phyloP scores from a whole-genome alignment of 1,140 invertebrate genomes.

The Aphidius ervi region DNA sequence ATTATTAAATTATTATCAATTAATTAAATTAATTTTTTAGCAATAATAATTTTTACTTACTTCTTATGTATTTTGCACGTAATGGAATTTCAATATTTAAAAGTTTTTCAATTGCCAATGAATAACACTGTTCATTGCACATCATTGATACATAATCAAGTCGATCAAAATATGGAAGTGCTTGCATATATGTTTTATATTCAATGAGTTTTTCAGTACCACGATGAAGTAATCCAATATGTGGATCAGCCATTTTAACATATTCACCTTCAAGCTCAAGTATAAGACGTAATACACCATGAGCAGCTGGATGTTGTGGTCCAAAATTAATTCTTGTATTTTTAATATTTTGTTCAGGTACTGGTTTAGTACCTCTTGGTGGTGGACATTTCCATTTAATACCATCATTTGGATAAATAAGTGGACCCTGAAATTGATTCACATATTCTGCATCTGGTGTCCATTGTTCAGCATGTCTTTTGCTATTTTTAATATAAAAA shows the following conservation, averaged over 20 bases:
- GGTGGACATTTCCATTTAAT: conserved; percentile 56
- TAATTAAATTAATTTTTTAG: not conserved
- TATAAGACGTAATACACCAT: conserved; percentile 92
- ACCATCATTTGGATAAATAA: conserved; percentile 59
- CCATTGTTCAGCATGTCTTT: conserved; percentile 57
- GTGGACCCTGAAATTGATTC: conserved; percentile 64
- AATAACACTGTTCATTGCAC: conserved; percentile 98
- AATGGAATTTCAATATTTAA: conserved; percentile 92
- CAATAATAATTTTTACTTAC: conserved; percentile 56
- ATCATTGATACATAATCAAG: conserved; percentile 99
- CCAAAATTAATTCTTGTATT: conserved; percentile 94
- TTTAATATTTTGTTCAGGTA: conserved; percentile 67
- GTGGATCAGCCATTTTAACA: conserved; percentile 87
- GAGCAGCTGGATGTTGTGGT: conserved; percentile 97
- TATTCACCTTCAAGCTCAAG: conserved; percentile 94
- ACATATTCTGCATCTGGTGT: conserved; percentile 72
- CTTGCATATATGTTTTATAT: conserved; percentile 97
- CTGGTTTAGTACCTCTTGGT: conserved; percentile 50
- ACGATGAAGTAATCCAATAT: conserved; percentile 93
- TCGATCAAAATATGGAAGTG: conserved; percentile 95
- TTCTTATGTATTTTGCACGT: conserved; percentile 93
- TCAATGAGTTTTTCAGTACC: conserved; percentile 98
- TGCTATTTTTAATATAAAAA: conserved; percentile 7
- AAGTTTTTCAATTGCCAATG: conserved; percentile 92
- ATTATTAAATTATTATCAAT: not conserved